Percentiles rank a stretch among this genome's conserved stretches.
These are phyloP conservation scores for Cirrhinus mrigala DNA, from an alignment of 2,797 vertebrate genomes.

Conservation along the genomic window DNA sequence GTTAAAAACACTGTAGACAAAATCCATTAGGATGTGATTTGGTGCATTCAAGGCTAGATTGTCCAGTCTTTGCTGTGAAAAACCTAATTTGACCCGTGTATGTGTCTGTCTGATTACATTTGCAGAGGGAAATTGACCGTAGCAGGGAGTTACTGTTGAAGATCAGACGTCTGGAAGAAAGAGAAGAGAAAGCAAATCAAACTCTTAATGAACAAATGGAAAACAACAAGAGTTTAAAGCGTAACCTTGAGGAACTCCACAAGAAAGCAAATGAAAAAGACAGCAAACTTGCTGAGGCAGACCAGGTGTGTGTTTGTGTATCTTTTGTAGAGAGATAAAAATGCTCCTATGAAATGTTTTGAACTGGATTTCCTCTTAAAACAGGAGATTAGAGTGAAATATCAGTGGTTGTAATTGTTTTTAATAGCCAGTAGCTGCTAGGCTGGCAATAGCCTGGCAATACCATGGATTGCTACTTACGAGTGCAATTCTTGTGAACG, in stretches of 20 bases:
- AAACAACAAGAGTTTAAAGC: slow-evolving; percentile 77
- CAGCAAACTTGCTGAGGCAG: slow-evolving; percentile 76
- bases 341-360: not conserved
- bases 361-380: not conserved
- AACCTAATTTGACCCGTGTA: not conserved
- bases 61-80: slow-evolving; percentile 8
- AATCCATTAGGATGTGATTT: slow-evolving; percentile 7
- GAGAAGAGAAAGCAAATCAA: slow-evolving; percentile 78
- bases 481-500: not conserved
- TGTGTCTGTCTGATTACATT: slow-evolving; percentile 16
- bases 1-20: not conserved
- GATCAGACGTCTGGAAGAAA: slow-evolving; percentile 87
- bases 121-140: slow-evolving; percentile 87
- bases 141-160: slow-evolving; percentile 87
- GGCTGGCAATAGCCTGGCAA: not conserved
- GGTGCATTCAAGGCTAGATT: not conserved
- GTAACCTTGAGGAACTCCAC: slow-evolving; percentile 81
- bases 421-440: not conserved
- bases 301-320: slow-evolving; percentile 72
- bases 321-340: not conserved
- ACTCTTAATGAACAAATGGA: slow-evolving; percentile 84
- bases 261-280: slow-evolving; percentile 88
- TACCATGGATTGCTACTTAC: not conserved
- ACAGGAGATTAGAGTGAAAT: not conserved
- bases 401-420: not conserved